Evolutionary conservation across 2,888 invertebrate genomes (phyloP).

Genomic region (Lasioglossum vierecki): DNA sequence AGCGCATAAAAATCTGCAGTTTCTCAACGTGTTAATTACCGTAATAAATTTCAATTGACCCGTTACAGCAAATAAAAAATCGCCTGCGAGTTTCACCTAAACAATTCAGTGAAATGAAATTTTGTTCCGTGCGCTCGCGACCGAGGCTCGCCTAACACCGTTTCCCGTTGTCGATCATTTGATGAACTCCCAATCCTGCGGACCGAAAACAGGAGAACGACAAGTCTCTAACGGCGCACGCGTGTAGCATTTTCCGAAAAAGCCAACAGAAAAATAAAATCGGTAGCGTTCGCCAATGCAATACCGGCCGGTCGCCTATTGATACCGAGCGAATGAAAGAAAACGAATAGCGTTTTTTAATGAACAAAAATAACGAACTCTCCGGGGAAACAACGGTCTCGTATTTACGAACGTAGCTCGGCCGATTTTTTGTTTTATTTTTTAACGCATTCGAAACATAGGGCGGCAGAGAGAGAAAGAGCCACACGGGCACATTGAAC

Average conservation of each 20-base stretch:
- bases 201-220: background rate
- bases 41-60: background rate
- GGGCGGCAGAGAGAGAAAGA: background rate
- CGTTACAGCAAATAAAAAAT: background rate
- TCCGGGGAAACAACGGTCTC: background rate
- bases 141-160: background rate
- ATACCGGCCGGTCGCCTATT: background rate
- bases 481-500: too few relatives aligned
- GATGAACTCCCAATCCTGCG: background rate
- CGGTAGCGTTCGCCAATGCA: background rate
- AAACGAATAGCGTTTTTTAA: conserved; percentile 21
- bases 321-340: background rate
- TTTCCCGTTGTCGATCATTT: background rate
- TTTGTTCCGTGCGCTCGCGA: background rate
- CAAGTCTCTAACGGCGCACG: background rate
- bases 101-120: background rate
- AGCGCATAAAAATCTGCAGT: background rate
- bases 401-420: background rate
- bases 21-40: background rate
- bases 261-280: background rate
- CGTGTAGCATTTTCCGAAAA: background rate
- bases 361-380: conserved; percentile 19
- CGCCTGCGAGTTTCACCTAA: background rate
- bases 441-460: background rate
- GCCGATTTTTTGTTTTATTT: background rate